A percentile compares a stretch with the other conserved stretches of the same genome.
These are phyloP conservation scores for Epinotia demarniana DNA, from an alignment of 2,888 invertebrate species.

Conservation along the genomic window DNA sequence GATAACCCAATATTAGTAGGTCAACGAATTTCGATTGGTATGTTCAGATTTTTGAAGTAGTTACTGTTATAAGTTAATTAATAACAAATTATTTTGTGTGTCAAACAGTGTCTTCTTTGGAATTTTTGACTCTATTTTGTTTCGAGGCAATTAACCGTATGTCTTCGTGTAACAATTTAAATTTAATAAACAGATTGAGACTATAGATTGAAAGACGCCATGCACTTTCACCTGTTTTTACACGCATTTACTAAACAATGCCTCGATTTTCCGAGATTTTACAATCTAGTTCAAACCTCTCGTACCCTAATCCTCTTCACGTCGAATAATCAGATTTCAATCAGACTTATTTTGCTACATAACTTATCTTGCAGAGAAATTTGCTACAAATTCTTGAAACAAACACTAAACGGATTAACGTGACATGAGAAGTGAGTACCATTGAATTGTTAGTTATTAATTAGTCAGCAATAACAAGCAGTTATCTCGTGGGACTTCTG, in stretches of 20 bases:
- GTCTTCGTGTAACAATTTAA: background rate
- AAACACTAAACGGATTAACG: conserved; percentile 11
- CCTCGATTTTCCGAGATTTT: background rate
- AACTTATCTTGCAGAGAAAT: conserved; percentile 2
- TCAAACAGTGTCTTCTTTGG: too few species aligned
- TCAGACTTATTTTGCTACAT: conserved; percentile 8
- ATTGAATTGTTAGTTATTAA: conserved; percentile 43
- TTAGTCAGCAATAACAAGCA: conserved; percentile 30
- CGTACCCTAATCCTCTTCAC: background rate
- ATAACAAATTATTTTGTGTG: too few species aligned
- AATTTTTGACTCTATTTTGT: too few species aligned
- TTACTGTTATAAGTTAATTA: too few species aligned
- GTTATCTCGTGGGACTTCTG: conserved; percentile 42
- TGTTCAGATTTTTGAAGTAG: too few species aligned
- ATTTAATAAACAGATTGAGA: background rate
- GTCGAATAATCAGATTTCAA: background rate
- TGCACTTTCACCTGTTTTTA: conserved; percentile 1
- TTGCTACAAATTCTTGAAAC: conserved; percentile 17
- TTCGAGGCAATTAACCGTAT: too few species aligned
- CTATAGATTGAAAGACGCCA: background rate
- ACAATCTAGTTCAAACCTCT: background rate
- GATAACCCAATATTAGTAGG: too few species aligned
- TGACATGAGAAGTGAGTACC: conserved; percentile 29
- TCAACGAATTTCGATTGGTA: too few species aligned
- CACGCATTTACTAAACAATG: background rate